phyloP scores from a whole-genome alignment of 2,888 invertebrate species.

The Euzophera pinguis region DNA sequence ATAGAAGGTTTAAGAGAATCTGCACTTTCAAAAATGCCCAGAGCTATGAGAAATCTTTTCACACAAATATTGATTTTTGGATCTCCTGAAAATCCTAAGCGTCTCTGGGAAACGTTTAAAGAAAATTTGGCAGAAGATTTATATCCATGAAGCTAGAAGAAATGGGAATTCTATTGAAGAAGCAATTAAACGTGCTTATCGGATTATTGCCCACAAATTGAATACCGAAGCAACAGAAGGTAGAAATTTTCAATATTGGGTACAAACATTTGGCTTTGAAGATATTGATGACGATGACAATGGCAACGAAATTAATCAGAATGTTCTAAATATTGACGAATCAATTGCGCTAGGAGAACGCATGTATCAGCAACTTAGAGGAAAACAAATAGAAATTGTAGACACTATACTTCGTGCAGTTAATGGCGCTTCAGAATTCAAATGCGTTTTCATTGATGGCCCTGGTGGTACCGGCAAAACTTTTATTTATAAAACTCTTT shows the following conservation, averaged over 20 bases:
- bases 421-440: neutral
- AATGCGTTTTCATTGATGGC: constrained; percentile 19
- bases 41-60: neutral
- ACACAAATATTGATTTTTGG: constrained; percentile 12
- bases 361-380: neutral
- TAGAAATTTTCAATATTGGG: constrained; percentile 15
- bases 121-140: neutral
- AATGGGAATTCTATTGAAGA: neutral
- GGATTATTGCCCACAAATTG: neutral
- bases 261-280: neutral
- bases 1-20: constrained; percentile 13
- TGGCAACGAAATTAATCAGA: neutral
- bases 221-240: constrained; percentile 12
- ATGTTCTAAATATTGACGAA: neutral
- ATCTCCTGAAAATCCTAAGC: constrained; percentile 20
- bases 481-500: neutral
- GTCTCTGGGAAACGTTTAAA: constrained; percentile 20
- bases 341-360: neutral
- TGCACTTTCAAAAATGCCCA: neutral
- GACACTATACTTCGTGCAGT: neutral
- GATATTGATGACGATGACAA: neutral
- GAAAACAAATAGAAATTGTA: neutral
- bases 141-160: neutral
- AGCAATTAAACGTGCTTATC: neutral
- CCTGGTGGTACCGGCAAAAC: constrained; percentile 16